These are phyloP conservation scores for Arizona elegans DNA, from an alignment of 2,113 vertebrate species.

Conservation along the genomic window DNA sequence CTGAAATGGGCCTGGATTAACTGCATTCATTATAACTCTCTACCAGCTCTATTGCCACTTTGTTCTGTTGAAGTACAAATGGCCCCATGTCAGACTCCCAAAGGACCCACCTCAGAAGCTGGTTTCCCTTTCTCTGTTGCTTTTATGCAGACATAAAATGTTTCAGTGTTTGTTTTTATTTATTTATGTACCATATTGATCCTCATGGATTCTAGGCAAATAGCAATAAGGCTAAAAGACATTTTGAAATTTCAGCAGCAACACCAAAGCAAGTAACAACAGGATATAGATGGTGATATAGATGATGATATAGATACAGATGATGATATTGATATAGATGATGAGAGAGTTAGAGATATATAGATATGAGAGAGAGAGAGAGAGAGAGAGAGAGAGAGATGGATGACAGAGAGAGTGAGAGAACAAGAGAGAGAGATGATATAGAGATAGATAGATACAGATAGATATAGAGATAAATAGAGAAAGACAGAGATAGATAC, in stretches of 20 bases:
- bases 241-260: neutral
- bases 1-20: neutral
- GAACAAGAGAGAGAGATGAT: too few species aligned
- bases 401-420: too few species aligned
- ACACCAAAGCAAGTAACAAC: neutral
- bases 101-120: neutral
- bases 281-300: neutral
- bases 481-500: too few species aligned
- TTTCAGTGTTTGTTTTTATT: neutral
- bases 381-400: too few species aligned
- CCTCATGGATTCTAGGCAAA: neutral
- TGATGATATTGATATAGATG: too few species aligned
- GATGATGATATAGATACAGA: too few species aligned
- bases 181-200: neutral
- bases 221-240: neutral
- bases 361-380: too few species aligned
- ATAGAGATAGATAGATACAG: too few species aligned
- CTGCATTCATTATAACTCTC: neutral
- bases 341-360: too few species aligned
- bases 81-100: neutral
- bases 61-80: neutral
- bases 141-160: neutral
- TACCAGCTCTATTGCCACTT: neutral
- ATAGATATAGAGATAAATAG: too few species aligned
- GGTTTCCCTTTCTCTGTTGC: neutral